Evolutionary conservation across 2,113 vertebrate species (phyloP).

Genomic region (Neolamprologus hecqui): DNA sequence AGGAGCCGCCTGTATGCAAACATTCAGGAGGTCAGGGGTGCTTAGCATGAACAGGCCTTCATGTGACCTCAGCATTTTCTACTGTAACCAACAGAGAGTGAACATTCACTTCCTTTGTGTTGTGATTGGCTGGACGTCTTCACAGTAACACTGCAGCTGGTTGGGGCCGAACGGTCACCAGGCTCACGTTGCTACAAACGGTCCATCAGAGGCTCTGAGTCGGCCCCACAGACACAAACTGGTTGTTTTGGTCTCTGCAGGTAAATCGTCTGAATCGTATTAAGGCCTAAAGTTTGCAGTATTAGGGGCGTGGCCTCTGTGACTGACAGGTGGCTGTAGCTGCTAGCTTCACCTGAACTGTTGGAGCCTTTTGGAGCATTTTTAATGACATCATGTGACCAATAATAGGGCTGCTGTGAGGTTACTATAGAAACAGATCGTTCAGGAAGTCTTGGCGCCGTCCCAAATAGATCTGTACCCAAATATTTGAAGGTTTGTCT

Average conservation of each 20-base stretch:
- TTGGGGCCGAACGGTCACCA: fast-evolving
- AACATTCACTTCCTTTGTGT: not conserved
- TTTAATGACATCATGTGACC: not conserved
- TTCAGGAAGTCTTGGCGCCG: not conserved
- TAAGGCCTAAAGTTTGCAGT: not conserved
- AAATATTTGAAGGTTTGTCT: not conserved
- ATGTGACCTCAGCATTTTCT: not conserved
- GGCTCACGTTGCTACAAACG: fast-evolving
- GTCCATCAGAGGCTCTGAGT: not conserved
- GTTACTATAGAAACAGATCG: not conserved
- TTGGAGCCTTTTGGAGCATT: not conserved
- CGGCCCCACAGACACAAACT: not conserved
- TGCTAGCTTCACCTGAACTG: not conserved
- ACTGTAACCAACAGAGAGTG: not conserved
- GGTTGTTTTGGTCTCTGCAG: not conserved
- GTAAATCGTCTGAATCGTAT: not conserved
- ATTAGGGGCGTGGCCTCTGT: not conserved
- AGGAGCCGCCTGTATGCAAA: not conserved
- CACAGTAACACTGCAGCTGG: not conserved
- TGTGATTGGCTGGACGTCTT: not conserved
- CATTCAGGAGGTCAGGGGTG: not conserved
- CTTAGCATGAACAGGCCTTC: not conserved
- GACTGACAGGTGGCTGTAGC: not conserved
- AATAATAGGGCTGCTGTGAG: not conserved
- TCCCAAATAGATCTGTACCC: not conserved